Evolutionary conservation across 2,888 invertebrate species (phyloP).

Genomic region (Steinernema scapterisci): DNA sequence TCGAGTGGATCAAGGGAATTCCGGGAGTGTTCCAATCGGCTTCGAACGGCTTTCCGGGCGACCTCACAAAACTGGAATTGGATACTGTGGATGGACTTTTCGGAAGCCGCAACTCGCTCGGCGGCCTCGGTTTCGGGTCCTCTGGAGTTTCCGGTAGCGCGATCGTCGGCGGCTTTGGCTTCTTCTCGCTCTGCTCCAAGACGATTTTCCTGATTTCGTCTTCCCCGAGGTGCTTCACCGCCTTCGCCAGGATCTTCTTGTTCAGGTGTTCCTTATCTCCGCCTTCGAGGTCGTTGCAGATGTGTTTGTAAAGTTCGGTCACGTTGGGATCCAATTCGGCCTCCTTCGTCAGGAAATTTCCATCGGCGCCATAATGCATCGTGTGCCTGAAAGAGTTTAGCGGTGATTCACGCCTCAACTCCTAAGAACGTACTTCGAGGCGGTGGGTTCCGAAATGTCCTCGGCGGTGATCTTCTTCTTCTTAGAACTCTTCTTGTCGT

Average conservation of each 20-base stretch:
- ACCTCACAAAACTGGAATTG: neutral
- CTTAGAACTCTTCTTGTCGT: neutral
- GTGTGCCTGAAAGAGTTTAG: conserved; percentile 16
- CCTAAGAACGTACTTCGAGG: neutral
- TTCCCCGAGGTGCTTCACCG: conserved; percentile 7
- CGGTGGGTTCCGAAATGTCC: neutral
- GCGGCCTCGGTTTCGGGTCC: neutral
- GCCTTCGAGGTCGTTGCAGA: conserved; percentile 11
- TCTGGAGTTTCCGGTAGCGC: conserved; percentile 10
- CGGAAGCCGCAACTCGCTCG: neutral
- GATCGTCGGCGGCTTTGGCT: neutral
- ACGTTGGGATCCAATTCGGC: neutral
- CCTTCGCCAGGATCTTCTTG: neutral
- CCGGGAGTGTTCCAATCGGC: conserved; percentile 1
- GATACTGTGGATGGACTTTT: neutral
- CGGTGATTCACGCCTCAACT: too few relatives aligned
- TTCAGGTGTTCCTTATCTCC: neutral
- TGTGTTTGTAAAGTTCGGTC: conserved; percentile 7
- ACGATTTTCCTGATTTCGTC: conserved; percentile 17
- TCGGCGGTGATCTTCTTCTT: neutral
- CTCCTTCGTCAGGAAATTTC: conserved; percentile 1
- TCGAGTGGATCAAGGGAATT: conserved; percentile 6
- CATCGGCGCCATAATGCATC: conserved; percentile 24
- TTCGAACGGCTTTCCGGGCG: neutral
- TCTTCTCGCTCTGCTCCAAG: neutral